Evolutionary conservation across 2,797 vertebrate species (phyloP).

Genomic region (Acipenser transmontanus): DNA sequence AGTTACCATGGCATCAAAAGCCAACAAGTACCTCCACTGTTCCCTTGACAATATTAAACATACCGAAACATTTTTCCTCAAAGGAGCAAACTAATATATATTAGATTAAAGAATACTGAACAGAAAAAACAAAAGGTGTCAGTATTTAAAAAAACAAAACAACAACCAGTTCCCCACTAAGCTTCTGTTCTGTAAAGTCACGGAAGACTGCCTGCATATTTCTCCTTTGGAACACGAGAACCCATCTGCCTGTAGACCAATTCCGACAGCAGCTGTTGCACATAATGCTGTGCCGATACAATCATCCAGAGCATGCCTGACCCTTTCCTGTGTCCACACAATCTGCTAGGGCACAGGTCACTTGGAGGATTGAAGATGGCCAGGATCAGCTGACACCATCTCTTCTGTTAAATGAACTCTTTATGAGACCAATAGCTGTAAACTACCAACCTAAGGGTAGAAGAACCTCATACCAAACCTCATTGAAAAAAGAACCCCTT

Average conservation of each 20-base stretch:
- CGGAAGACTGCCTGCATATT: constrained; percentile 40
- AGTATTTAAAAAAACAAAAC: constrained; percentile 15
- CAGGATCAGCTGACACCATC: constrained; percentile 29
- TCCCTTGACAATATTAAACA: no score
- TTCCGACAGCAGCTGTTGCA: constrained; percentile 13
- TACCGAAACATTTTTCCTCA: no score
- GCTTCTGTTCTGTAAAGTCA: constrained; percentile 34
- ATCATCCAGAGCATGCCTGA: constrained; percentile 19
- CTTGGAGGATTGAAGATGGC: constrained; percentile 19
- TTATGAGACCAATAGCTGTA: neutral
- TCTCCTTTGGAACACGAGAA: constrained; percentile 59
- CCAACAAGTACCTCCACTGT: no score
- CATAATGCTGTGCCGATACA: constrained; percentile 31
- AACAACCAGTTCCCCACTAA: constrained; percentile 20
- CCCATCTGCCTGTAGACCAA: constrained; percentile 72
- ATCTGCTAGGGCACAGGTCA: constrained; percentile 15
- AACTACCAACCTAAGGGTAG: no score
- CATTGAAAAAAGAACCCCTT: no score
- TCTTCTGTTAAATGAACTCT: no score
- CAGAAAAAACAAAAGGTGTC: constrained; percentile 28
- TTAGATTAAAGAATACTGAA: constrained; percentile 44
- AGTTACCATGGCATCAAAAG: no score
- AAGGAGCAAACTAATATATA: no score
- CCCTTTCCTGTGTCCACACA: neutral
- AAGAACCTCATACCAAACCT: no score